phyloP scores from a whole-genome alignment of 2,113 vertebrate species.

The Paraplagusia blochii region DNA sequence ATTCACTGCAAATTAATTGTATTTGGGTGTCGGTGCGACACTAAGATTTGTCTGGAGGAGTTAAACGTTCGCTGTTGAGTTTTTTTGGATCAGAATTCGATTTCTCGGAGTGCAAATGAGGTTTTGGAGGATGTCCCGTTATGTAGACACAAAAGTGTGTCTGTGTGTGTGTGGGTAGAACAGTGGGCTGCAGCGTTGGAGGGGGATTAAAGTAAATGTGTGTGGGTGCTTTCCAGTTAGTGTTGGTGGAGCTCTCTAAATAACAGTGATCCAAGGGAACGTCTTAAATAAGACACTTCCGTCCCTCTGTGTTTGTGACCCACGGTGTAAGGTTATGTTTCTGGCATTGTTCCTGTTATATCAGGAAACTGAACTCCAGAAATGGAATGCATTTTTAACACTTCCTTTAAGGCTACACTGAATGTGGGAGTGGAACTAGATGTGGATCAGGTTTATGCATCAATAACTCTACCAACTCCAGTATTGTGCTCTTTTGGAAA shows the following conservation, averaged over 20 bases:
- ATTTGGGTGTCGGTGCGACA: slow-evolving; percentile 3
- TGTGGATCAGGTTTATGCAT: too few relatives aligned
- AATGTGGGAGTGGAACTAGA: too few relatives aligned
- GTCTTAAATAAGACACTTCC: slow-evolving; percentile 41
- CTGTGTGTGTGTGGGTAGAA: slow-evolving; percentile 37
- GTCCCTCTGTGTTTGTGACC: not conserved
- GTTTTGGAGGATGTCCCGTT: slow-evolving; percentile 40
- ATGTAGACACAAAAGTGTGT: slow-evolving; percentile 22
- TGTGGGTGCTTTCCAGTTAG: slow-evolving; percentile 28
- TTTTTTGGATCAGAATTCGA: slow-evolving; percentile 30
- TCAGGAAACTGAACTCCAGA: too few relatives aligned
- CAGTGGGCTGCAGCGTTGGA: slow-evolving; percentile 48
- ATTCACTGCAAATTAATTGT: not conserved
- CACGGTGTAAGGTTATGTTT: too few relatives aligned
- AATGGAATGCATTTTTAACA: too few relatives aligned
- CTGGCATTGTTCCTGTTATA: too few relatives aligned
- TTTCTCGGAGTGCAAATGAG: slow-evolving; percentile 30
- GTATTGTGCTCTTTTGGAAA: too few relatives aligned
- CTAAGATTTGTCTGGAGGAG: not conserved
- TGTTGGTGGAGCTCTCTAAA: slow-evolving; percentile 46
- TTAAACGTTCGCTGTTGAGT: not conserved
- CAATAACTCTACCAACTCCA: too few relatives aligned
- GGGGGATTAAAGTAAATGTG: slow-evolving; percentile 46
- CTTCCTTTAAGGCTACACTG: too few relatives aligned
- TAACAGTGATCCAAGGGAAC: slow-evolving; percentile 59